Base-by-base conservation (phyloP, 2,113 vertebrate species). In the Aleadryas rufinucha region DNA sequence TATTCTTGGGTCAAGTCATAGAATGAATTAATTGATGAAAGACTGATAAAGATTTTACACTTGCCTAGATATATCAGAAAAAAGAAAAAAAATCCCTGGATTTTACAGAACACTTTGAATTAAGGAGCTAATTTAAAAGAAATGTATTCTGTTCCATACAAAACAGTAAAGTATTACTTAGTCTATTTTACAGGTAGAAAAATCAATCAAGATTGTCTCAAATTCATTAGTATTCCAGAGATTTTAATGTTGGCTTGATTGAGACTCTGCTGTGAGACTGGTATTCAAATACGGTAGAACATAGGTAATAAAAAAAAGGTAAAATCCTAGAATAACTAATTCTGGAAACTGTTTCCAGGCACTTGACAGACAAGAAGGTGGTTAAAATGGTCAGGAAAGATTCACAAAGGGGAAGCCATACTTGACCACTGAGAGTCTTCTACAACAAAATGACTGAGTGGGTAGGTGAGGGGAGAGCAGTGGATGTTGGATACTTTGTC, bases 1-100 rank as follows among this genome's bases (percentile, higher is more conserved):
- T 76, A 49, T 45, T 56, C 2, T 37, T 44, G 9, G 14, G 12
- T 53, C 7, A 68, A 60, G 52, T n/a, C 28, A 1, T 52, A 27
- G 4, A 75, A 59, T 47, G 54, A 75, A 90, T 39, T 45, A 75
- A 39, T 31, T 35, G 23, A 61, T 16, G 2, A 10, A 61, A 85
- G 19, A n/a, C 5, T 61, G 23, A 35, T 30, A 35, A 86, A 80
- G 15, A 20, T 60, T 7, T 83, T 71, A 11, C 7, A 35, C 4
- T 47, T 82, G 10, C 11, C 2, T 60, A 68, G 16, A 20, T n/a
- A 26, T 28, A 28, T 21, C 9, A 59, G 14, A 14, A 19, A 26
- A 33, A 45, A 24, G 7, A 3, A 8, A 4, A 8, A 16, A 45
- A 15, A 0, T 14, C 11, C 22, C 30, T 50, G 6, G 3, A 56